These are phyloP conservation scores for Phacellophora camtschatica DNA, from an alignment of 30 jellyfish, hydroid and myxozoan genomes.

Conservation along the genomic window DNA sequence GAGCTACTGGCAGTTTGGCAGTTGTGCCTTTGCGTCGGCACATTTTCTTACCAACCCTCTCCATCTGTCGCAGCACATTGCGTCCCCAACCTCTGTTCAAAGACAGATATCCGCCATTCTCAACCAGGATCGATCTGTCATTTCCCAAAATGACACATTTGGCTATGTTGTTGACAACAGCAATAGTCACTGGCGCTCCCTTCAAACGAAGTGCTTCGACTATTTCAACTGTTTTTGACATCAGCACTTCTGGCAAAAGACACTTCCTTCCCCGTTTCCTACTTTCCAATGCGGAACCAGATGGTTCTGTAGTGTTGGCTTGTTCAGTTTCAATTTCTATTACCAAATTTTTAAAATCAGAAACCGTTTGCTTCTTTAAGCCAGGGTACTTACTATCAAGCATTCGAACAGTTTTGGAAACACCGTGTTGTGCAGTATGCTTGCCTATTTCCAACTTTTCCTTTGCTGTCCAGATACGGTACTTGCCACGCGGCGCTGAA, in stretches of 20 bases:
- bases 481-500: not conserved
- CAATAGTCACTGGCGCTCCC: constrained; percentile 24
- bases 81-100: constrained; percentile 30
- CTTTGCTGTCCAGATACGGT: not conserved
- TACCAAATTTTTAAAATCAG: constrained; percentile 10
- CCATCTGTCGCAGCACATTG: constrained; percentile 40
- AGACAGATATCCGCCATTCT: constrained; percentile 16
- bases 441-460: constrained; percentile 2
- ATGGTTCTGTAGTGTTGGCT: constrained; percentile 9
- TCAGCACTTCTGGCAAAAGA: constrained; percentile 31
- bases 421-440: not conserved
- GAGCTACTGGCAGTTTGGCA: constrained; percentile 31
- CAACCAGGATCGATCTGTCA: constrained; percentile 20
- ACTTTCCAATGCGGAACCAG: constrained; percentile 44
- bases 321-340: not conserved
- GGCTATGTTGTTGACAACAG: constrained; percentile 10
- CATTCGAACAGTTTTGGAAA: not conserved
- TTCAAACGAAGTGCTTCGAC: constrained; percentile 14
- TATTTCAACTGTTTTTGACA: constrained; percentile 8
- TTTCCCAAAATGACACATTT: constrained; percentile 35
- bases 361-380: not conserved
- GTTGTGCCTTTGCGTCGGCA: constrained; percentile 24
- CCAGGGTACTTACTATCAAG: not conserved
- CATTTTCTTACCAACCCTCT: constrained; percentile 29
- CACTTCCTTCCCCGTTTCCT: too few species aligned